phyloP scores from a whole-genome alignment of 1,140 invertebrate genomes.

The Rhagoletis pomonella region DNA sequence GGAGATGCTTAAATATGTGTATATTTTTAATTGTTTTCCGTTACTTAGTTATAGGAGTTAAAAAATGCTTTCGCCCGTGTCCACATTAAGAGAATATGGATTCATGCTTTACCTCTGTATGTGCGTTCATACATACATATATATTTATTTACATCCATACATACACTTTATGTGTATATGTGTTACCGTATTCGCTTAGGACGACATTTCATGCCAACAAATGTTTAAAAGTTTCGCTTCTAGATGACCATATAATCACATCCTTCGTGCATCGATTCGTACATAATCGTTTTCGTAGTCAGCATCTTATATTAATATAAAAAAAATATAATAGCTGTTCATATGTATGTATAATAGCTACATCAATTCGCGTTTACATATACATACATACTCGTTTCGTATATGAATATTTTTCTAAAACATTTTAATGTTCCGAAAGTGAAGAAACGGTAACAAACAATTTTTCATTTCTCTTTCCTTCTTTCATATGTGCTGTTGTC shows the following conservation, averaged over 20 bases:
- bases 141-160: not conserved
- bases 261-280: conserved; percentile 22
- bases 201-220: not conserved
- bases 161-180: not conserved
- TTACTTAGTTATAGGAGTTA: not conserved
- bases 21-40: not conserved
- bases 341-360: conserved; percentile 4
- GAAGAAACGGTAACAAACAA: conserved; percentile 35
- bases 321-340: not conserved
- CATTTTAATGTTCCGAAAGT: not conserved
- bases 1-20: conserved; percentile 2
- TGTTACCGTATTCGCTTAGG: not conserved
- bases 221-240: not conserved
- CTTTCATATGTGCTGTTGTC: conserved; percentile 42
- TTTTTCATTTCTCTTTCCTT: conserved; percentile 50
- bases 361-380: not conserved
- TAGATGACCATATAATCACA: conserved; percentile 1
- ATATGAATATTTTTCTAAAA: conserved; percentile 10
- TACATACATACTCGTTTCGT: conserved; percentile 30
- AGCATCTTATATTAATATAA: not conserved
- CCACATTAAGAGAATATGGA: not conserved
- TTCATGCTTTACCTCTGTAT: not conserved
- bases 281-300: conserved; percentile 17
- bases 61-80: not conserved
- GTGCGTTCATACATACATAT: not conserved